phyloP scores from a whole-genome alignment of 2,888 invertebrate genomes.

The Sepiola atlantica region DNA sequence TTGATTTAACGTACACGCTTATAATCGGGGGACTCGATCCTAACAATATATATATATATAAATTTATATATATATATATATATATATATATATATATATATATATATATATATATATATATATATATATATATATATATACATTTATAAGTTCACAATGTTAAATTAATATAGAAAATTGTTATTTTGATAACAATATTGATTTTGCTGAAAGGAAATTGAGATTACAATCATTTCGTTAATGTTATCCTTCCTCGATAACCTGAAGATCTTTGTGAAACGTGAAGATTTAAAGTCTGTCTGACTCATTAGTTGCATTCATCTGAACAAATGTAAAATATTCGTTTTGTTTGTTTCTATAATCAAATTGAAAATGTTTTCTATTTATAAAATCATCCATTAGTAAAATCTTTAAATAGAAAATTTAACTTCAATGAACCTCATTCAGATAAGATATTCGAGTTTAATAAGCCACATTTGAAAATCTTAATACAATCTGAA shows the following conservation, averaged over 20 bases:
- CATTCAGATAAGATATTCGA: neutral
- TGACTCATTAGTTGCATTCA: neutral
- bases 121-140: no score
- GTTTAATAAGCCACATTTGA: neutral
- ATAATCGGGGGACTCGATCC: no score
- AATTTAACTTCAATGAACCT: neutral
- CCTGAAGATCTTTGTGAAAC: neutral
- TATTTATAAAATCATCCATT: neutral
- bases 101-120: no score
- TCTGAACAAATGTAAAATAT: neutral
- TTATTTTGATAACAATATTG: neutral
- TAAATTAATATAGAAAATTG: no score
- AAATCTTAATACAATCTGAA: no score
- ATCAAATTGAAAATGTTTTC: neutral
- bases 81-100: no score
- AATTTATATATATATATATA: no score
- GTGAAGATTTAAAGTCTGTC: neutral
- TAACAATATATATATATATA: no score
- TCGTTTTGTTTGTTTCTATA: neutral
- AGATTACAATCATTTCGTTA: neutral
- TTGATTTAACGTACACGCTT: no score
- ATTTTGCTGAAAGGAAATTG: neutral
- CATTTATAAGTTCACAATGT: no score
- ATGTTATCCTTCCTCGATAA: neutral
- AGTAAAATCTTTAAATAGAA: neutral